Evolutionary conservation across 2,113 vertebrate genomes (phyloP).

Genomic region (Apistogramma diplotaenia): DNA sequence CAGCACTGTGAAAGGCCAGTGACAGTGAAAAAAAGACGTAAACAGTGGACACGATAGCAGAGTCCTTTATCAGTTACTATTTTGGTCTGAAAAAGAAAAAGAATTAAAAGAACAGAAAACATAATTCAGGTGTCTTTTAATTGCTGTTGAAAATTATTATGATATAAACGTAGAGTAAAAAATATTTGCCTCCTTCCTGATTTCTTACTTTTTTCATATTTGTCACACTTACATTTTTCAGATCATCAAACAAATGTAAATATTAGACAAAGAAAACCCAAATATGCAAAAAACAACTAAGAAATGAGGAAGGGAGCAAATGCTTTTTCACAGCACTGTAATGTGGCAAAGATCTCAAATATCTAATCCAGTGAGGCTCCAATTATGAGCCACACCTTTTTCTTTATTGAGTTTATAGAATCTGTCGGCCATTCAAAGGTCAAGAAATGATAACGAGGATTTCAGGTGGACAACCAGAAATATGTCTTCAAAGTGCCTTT

Average conservation of each 20-base stretch:
- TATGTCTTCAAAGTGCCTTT: background rate
- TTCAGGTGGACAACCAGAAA: too few relatives aligned
- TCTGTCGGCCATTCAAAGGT: too few relatives aligned
- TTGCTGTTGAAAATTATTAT: background rate
- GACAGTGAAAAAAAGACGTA: background rate
- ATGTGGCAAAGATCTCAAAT: too few relatives aligned
- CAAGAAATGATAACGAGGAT: too few relatives aligned
- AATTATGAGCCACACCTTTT: too few relatives aligned
- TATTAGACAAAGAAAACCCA: too few relatives aligned
- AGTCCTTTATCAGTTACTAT: background rate
- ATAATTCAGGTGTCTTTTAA: background rate
- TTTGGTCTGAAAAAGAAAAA: background rate
- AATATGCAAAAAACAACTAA: too few relatives aligned
- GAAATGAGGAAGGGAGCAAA: background rate
- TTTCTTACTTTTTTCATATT: background rate
- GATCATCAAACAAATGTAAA: too few relatives aligned
- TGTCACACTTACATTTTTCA: background rate
- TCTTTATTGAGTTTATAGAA: too few relatives aligned
- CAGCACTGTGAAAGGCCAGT: background rate
- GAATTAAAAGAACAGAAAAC: background rate
- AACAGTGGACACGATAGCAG: background rate
- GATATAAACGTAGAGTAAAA: background rate
- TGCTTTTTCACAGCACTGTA: too few relatives aligned
- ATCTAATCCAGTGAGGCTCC: too few relatives aligned
- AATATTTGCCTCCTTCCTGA: background rate